These are phyloP conservation scores for Pontoporia blainvillei DNA, from an alignment of 2,113 vertebrate species.

Conservation along the genomic window DNA sequence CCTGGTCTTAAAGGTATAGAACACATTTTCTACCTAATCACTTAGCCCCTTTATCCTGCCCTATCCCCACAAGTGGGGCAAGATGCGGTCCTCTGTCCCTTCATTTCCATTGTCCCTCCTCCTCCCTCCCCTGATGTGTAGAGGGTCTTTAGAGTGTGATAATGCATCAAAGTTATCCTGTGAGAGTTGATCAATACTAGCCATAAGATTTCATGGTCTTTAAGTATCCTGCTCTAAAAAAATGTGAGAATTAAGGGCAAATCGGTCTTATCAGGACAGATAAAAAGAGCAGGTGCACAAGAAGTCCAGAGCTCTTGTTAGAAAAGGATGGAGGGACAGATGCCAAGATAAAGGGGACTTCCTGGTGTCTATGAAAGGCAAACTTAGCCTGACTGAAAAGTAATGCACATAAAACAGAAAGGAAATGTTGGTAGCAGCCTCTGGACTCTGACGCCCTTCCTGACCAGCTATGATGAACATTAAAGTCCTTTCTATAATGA, in stretches of 20 bases:
- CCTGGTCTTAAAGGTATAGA: neutral
- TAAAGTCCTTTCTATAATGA: neutral
- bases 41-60: neutral
- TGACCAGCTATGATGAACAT: neutral
- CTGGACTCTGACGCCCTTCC: neutral
- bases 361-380: neutral
- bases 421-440: neutral
- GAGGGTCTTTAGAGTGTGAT: neutral
- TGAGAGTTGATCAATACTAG: neutral
- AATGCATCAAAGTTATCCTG: neutral
- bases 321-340: neutral
- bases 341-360: neutral
- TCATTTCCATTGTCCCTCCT: neutral
- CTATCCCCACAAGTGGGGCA: neutral
- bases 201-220: neutral
- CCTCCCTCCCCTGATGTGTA: neutral
- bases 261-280: neutral
- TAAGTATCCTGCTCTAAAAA: neutral
- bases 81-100: neutral
- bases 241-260: neutral
- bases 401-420: neutral
- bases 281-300: neutral
- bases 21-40: neutral
- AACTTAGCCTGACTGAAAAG: neutral
- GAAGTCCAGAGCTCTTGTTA: neutral